A percentile compares a stretch with the other conserved stretches of the same genome.
Evolutionary conservation across 2,113 vertebrate genomes (phyloP).

Genomic region (Phylloscopus trochilus): DNA sequence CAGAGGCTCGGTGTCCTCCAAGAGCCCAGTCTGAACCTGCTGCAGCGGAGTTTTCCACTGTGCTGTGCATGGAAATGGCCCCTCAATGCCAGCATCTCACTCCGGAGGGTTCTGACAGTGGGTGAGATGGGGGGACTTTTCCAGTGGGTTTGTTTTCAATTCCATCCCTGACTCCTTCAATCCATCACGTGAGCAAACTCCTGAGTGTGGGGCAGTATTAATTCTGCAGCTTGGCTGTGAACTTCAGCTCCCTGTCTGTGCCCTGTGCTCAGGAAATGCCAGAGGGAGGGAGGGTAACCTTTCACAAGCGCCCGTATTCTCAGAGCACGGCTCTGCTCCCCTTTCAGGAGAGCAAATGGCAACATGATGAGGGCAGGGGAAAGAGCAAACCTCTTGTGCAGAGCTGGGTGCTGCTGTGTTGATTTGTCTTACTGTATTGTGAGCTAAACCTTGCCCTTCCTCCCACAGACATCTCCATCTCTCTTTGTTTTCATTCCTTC

Average conservation of each 20-base stretch:
- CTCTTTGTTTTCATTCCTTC: background rate
- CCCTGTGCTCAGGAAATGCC: constrained; percentile 11
- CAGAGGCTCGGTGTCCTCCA: background rate
- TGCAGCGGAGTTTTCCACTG: background rate
- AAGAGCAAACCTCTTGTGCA: background rate
- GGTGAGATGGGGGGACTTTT: accelerated
- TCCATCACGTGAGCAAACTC: background rate
- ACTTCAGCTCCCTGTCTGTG: background rate
- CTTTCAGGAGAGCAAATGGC: background rate
- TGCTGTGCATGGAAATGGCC: accelerated
- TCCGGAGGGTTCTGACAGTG: accelerated
- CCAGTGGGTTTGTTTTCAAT: background rate
- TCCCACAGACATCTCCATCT: background rate
- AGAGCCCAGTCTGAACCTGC: background rate
- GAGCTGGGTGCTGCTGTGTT: background rate
- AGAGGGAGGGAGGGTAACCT: background rate
- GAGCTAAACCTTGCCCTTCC: background rate
- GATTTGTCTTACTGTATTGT: background rate
- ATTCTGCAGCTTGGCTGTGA: constrained; percentile 2
- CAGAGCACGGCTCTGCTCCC: background rate
- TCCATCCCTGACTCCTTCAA: background rate
- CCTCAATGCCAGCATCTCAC: background rate
- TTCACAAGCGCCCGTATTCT: background rate
- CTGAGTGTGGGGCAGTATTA: background rate
- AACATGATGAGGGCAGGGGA: background rate